Evolutionary conservation across 2,113 vertebrate species (phyloP).

Genomic region (Zapornia atra): DNA sequence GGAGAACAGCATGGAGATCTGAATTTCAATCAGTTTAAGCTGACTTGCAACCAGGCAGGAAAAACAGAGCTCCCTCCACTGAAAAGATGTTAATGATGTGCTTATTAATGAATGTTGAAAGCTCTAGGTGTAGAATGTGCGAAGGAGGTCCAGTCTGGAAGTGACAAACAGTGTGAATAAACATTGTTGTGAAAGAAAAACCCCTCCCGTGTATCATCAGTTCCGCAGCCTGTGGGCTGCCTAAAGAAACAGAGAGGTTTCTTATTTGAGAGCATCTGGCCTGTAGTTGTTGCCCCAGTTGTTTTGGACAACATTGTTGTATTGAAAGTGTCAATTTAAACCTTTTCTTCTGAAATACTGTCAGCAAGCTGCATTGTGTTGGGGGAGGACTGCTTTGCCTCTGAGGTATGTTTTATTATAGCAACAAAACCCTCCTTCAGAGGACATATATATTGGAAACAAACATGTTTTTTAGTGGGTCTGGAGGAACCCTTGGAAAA

Average conservation of each 20-base stretch:
- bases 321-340: not conserved
- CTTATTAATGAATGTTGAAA: not conserved
- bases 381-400: not conserved
- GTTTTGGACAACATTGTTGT: not conserved
- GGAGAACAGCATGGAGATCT: not conserved
- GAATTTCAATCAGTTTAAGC: not conserved
- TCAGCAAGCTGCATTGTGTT: not conserved
- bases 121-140: not conserved
- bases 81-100: not conserved
- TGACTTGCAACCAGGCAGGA: not conserved
- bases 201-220: not conserved
- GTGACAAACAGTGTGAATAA: not conserved
- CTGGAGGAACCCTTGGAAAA: not conserved
- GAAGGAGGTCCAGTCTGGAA: not conserved
- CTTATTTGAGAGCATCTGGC: not conserved
- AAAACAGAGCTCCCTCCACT: not conserved
- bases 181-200: not conserved
- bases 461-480: not conserved
- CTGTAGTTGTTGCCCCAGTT: not conserved
- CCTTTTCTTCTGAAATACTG: not conserved
- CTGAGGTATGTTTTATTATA: not conserved
- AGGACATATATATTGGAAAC: not conserved
- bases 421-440: not conserved
- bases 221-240: not conserved
- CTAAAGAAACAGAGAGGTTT: not conserved